Evolutionary conservation across 2,797 vertebrate genomes (phyloP).

Genomic region (Dryobates pubescens): DNA sequence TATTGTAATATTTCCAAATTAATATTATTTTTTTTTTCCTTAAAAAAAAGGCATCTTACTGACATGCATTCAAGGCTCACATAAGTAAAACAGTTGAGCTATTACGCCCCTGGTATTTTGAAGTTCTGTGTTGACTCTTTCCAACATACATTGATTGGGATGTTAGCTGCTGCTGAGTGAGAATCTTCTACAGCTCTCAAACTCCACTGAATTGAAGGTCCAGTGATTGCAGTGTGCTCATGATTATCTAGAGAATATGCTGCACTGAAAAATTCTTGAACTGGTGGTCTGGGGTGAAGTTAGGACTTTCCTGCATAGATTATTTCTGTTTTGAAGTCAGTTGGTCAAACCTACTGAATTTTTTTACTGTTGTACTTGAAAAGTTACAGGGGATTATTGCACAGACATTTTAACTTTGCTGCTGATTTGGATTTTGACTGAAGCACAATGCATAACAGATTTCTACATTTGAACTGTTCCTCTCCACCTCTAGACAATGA

Average conservation of each 20-base stretch:
- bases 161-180: background rate
- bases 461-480: background rate
- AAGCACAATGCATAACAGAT: background rate
- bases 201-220: constrained; percentile 1
- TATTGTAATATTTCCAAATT: background rate
- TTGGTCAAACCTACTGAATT: background rate
- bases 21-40: background rate
- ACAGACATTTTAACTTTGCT: background rate
- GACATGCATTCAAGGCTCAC: background rate
- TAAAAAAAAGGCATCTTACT: background rate
- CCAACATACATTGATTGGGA: background rate
- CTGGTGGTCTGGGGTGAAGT: background rate
- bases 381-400: background rate
- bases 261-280: background rate
- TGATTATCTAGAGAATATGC: background rate
- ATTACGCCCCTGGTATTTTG: background rate
- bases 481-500: background rate
- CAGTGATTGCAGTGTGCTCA: background rate
- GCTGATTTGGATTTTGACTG: background rate
- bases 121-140: background rate
- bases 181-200: constrained; percentile 1
- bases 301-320: background rate
- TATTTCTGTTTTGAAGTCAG: background rate
- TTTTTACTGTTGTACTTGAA: background rate
- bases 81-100: background rate